Percentiles rank a stretch among this genome's conserved stretches.
Conservation (phyloP, 2,888 invertebrate genomes). For the Drosophila mayaguana region DNA sequence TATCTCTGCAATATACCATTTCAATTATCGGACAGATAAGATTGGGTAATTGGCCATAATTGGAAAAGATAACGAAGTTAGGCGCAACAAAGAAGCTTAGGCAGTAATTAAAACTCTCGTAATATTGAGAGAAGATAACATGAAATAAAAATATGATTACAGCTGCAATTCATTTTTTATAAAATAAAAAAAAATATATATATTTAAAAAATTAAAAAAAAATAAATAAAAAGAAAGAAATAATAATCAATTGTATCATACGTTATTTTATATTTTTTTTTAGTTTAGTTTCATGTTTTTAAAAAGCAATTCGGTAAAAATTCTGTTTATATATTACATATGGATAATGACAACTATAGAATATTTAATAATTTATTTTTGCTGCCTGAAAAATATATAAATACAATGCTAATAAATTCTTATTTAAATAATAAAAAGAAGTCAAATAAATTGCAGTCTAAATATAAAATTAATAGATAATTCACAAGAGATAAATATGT, state of each 20-base stretch:
- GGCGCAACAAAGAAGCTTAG: neutral
- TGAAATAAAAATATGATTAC: neutral
- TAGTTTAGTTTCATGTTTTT: too few relatives aligned
- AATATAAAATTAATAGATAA: neutral
- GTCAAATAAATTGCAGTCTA: neutral
- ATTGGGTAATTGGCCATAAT: slow-evolving; percentile 17
- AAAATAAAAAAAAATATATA: neutral
- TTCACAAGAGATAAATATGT: neutral
- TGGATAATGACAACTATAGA: too few relatives aligned
- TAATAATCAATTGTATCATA: too few relatives aligned
- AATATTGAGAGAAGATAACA: neutral
- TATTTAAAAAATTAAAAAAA: too few relatives aligned
- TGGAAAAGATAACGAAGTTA: slow-evolving; percentile 14
- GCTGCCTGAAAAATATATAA: neutral
- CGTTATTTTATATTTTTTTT: too few relatives aligned
- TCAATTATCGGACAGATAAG: slow-evolving; percentile 32
- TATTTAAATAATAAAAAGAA: neutral
- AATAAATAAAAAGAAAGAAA: too few relatives aligned
- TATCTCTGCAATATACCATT: slow-evolving; percentile 22
- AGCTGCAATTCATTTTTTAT: neutral
- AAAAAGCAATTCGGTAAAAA: too few relatives aligned
- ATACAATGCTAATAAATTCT: neutral
- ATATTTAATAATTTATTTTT: neutral
- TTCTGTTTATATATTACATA: too few relatives aligned
- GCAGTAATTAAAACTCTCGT: neutral